Base-by-base conservation (phyloP, 1,140 invertebrate genomes). In the Hesperophylax magnus region DNA sequence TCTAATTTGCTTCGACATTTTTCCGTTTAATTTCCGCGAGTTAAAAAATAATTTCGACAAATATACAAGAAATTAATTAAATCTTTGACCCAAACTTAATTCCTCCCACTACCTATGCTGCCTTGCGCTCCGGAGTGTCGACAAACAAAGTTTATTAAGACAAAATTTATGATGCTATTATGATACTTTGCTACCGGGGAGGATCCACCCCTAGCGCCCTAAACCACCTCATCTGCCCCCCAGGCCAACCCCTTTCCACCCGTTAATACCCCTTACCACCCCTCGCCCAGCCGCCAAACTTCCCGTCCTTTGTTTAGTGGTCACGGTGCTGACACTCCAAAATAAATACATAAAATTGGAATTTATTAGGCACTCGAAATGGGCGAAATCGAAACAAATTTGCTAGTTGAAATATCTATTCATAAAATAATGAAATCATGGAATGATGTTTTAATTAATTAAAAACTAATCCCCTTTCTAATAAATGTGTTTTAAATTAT, bases 81-180 rank as follows among this genome's bases (percentile, higher is more conserved):
- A 47, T 9, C 39, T 47, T 47, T 47, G 39, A 47, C 39, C 39
- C 14, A 47, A 47, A 47, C 39, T 47, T 47, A 47, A 47, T 61
- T 61, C 58, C 18, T 22, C 20, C 27, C 7, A 65, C 27, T 65
- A 27, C 17, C 27, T 27, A 27, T 65, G 14, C 17, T 15, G 27
- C 63, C 63, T 34, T 24, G 3, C 63, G 22, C 27, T 31, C 7
- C 22, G 9, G 27, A 65, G 17, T 24, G 22, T 27, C 22, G 27
- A 27, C 22, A 65, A 65, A 65, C 63, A 15, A 65, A 65, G 27
- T 65, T 58, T 22, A 58, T 65, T 58, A 5, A 58, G 56, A 58
- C n/a, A 58, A 58, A 65, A 65, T 65, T 65, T 65, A 65, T 65
- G 22, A 65, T 27, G 22, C 27, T 65, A 65, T 65, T 65, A 65